These are phyloP conservation scores for Nesogale talazaci DNA, from an alignment of 2,113 vertebrate genomes.

Conservation along the genomic window DNA sequence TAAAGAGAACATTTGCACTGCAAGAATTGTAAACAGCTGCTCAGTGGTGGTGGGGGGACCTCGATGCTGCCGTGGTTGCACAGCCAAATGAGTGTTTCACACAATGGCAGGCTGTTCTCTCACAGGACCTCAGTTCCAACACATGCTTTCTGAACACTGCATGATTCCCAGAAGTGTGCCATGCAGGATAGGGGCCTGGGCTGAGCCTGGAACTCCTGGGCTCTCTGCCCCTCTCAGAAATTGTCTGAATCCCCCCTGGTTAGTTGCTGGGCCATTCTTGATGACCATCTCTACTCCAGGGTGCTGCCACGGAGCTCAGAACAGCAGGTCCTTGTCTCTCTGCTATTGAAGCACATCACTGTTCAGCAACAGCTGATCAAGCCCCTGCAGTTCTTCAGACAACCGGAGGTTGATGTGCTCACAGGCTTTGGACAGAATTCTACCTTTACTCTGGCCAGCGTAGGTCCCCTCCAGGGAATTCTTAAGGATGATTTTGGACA, in stretches of 20 bases:
- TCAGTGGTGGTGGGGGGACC: neutral
- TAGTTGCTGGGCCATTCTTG: slow-evolving; percentile 91
- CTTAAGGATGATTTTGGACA: slow-evolving; percentile 96
- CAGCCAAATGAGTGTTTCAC: slow-evolving; percentile 11
- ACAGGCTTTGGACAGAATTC: slow-evolving; percentile 96
- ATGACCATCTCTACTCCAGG: slow-evolving; percentile 92
- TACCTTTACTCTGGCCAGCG: slow-evolving; percentile 96
- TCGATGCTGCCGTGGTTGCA: neutral
- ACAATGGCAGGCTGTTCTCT: slow-evolving; percentile 19
- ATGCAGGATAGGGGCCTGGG: slow-evolving; percentile 33
- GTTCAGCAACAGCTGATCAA: slow-evolving; percentile 93
- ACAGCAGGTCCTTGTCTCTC: slow-evolving; percentile 94
- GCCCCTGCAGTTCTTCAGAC: slow-evolving; percentile 90
- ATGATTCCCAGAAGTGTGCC: slow-evolving; percentile 30
- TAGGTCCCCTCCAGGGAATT: slow-evolving; percentile 95
- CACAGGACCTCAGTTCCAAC: slow-evolving; percentile 31
- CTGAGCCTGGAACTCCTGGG: slow-evolving; percentile 51
- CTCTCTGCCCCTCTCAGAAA: slow-evolving; percentile 41
- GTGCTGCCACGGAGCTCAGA: slow-evolving; percentile 92
- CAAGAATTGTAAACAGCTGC: slow-evolving; percentile 28
- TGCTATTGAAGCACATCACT: slow-evolving; percentile 94
- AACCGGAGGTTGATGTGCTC: slow-evolving; percentile 95
- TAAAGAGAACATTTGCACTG: slow-evolving; percentile 55
- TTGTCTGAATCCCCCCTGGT: slow-evolving; percentile 4
- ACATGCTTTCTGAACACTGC: slow-evolving; percentile 42